A percentile compares a stretch with the other conserved stretches of the same genome.
Conservation (phyloP, 2,888 invertebrate genomes). For the Scaptomyza cyrtandrae region DNA sequence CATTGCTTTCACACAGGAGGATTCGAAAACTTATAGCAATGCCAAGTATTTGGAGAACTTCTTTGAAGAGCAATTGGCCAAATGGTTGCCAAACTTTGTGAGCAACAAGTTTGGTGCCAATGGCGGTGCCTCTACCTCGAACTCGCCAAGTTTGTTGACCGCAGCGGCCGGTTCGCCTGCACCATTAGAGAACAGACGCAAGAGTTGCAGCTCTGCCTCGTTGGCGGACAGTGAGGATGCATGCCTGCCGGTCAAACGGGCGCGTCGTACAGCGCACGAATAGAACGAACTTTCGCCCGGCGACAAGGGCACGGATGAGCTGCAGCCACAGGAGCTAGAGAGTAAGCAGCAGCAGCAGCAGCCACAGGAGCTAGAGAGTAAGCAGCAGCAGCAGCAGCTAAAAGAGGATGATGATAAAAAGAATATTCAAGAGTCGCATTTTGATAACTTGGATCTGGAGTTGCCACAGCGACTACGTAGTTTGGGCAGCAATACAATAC, state of each 20-base stretch:
- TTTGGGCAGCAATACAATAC: conserved; percentile 65
- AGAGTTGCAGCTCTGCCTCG: conserved; percentile 73
- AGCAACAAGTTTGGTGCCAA: conserved; percentile 50
- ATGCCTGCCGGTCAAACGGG: conserved; percentile 82
- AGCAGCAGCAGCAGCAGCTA: conserved; percentile 20
- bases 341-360: conserved; percentile 21
- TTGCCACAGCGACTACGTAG: conserved; percentile 61
- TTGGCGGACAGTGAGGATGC: conserved; percentile 78
- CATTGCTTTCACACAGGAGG: conserved; percentile 86
- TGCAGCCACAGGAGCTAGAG: conserved; percentile 32
- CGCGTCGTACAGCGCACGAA: conserved; percentile 80
- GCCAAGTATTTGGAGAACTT: conserved; percentile 93
- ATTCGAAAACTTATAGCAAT: conserved; percentile 91
- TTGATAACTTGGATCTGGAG: conserved; percentile 54
- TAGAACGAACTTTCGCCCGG: conserved; percentile 77
- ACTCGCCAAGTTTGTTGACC: conserved; percentile 63
- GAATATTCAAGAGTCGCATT: conserved; percentile 27
- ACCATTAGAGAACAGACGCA: conserved; percentile 78
- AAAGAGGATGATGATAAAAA: conserved; percentile 1
- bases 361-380: conserved; percentile 49
- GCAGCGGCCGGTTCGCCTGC: conserved; percentile 67
- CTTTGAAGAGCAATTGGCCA: conserved; percentile 91
- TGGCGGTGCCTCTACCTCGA: conserved; percentile 64
- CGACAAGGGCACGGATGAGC: conserved; percentile 47
- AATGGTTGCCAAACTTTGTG: conserved; percentile 92